Conservation (phyloP, 2,888 invertebrate genomes). For the Sthenelais limicola region DNA sequence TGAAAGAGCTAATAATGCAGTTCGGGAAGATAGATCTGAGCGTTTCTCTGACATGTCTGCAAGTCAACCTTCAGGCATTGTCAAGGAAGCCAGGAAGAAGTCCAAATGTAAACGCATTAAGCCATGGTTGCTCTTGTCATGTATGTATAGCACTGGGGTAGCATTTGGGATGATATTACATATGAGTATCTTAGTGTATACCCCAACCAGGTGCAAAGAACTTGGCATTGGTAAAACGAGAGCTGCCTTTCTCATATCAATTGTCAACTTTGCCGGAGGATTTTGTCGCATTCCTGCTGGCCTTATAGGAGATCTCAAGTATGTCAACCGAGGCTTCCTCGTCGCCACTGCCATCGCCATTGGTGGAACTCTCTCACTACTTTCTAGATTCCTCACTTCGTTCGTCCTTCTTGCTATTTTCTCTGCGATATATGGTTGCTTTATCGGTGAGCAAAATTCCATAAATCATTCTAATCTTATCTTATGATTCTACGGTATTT, state of each 20-base stretch:
- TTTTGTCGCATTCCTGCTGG: constrained; percentile 26
- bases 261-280: constrained; percentile 7
- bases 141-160: not conserved
- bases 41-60: no score
- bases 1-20: no score
- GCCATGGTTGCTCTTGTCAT: constrained; percentile 10
- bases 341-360: constrained; percentile 6
- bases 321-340: not conserved
- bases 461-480: no score
- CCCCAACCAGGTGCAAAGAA: constrained; percentile 1
- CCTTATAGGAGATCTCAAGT: constrained; percentile 3
- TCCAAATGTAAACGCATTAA: not conserved
- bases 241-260: constrained; percentile 13
- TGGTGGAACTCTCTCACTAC: constrained; percentile 1
- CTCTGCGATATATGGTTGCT: constrained; percentile 13
- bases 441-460: constrained; percentile 24
- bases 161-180: constrained; percentile 20
- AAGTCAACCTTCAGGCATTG: no score
- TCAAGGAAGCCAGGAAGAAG: no score
- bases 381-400: constrained; percentile 1
- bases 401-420: not conserved
- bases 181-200: not conserved
- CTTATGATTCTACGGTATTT: no score
- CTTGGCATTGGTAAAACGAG: not conserved
- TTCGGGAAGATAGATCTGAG: no score